phyloP scores from a whole-genome alignment of 2,113 vertebrate species.

The Morone chrysops region DNA sequence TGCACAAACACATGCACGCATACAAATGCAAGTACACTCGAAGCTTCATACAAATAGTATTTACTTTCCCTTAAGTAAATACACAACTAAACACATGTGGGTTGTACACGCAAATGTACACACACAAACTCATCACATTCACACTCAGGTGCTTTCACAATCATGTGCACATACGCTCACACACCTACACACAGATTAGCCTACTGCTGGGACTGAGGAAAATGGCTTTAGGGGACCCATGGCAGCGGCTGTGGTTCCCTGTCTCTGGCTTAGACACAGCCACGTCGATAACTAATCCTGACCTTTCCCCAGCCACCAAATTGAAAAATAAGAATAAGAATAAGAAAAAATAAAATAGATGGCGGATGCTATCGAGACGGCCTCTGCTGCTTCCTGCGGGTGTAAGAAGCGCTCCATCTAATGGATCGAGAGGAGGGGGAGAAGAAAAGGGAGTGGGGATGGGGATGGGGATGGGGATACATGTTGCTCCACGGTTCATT shows the following conservation, averaged over 20 bases:
- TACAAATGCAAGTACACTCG: slow-evolving; percentile 10
- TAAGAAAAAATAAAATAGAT: slow-evolving; percentile 85
- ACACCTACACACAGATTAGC: slow-evolving; percentile 74
- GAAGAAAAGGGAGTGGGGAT: background rate
- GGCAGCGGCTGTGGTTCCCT: slow-evolving; percentile 73
- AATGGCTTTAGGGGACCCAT: slow-evolving; percentile 80
- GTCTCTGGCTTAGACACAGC: slow-evolving; percentile 80
- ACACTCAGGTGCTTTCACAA: slow-evolving; percentile 16
- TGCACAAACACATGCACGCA: background rate
- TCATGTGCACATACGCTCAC: slow-evolving; percentile 7
- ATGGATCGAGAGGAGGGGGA: slow-evolving; percentile 73
- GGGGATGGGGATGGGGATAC: slow-evolving; percentile 3
- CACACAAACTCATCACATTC: background rate
- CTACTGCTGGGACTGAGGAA: slow-evolving; percentile 74
- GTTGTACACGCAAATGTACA: slow-evolving; percentile 3
- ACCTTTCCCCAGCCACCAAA: slow-evolving; percentile 85
- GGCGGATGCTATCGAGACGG: slow-evolving; percentile 82
- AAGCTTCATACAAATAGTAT: slow-evolving; percentile 19
- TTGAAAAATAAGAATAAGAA: slow-evolving; percentile 88
- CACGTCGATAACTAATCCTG: slow-evolving; percentile 88
- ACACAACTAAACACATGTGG: slow-evolving; percentile 16
- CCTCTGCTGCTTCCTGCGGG: slow-evolving; percentile 73
- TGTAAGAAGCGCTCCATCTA: slow-evolving; percentile 75
- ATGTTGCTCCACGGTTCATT: slow-evolving; percentile 51
- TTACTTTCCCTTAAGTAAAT: slow-evolving; percentile 40